phyloP scores from a whole-genome alignment of 2,888 invertebrate species.

The Lymantria monacha region DNA sequence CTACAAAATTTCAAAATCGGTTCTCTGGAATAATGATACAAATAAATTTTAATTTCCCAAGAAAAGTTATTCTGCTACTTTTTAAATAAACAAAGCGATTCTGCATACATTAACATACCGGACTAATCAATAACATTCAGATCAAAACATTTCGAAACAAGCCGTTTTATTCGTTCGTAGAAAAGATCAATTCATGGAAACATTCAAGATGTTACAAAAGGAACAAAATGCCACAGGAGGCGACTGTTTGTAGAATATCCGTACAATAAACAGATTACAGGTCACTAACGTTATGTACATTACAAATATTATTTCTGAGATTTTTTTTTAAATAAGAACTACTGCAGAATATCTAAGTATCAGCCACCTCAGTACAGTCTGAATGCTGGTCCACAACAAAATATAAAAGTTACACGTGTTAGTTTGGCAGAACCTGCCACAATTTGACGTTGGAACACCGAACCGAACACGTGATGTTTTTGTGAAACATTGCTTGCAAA shows the following conservation, averaged over 20 bases:
- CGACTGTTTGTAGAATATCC: constrained; percentile 26
- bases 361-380: too few species aligned
- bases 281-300: not conserved
- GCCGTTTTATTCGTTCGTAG: not conserved
- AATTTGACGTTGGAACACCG: constrained; percentile 7
- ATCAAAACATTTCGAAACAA: constrained; percentile 29
- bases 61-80: not conserved
- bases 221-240: not conserved
- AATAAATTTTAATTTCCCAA: not conserved
- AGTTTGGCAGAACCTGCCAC: constrained; percentile 16
- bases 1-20: not conserved
- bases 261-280: constrained; percentile 20
- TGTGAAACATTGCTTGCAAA: constrained; percentile 2
- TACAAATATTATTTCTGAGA: not conserved
- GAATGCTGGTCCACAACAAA: not conserved
- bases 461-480: constrained; percentile 6
- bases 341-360: too few species aligned
- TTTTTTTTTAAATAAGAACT: not conserved
- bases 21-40: too few species aligned
- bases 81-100: constrained; percentile 1
- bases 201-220: not conserved
- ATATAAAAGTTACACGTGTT: constrained; percentile 19
- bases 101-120: constrained; percentile 18
- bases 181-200: not conserved
- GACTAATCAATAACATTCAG: constrained; percentile 20